Evolutionary conservation across 2,113 vertebrate species (phyloP).

Genomic region (Ciconia boyciana): DNA sequence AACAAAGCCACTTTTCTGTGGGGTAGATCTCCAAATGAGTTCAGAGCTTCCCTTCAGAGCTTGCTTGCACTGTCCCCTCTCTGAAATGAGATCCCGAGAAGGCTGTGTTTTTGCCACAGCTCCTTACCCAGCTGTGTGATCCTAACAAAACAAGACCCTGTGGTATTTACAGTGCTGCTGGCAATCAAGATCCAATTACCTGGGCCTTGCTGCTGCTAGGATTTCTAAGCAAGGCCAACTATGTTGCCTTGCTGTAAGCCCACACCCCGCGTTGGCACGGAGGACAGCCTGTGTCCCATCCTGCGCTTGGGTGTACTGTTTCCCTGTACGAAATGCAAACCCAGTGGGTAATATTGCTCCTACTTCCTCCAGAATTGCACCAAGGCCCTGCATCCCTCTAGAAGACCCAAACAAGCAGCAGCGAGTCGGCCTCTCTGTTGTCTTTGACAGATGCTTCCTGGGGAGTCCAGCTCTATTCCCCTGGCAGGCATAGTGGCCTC

Average conservation of each 20-base stretch:
- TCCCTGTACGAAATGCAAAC: not conserved
- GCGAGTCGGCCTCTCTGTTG: not conserved
- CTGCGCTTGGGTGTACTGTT: not conserved
- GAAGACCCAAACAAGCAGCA: not conserved
- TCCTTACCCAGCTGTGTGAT: not conserved
- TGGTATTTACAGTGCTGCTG: not conserved
- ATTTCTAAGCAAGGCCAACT: not conserved
- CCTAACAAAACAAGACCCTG: not conserved
- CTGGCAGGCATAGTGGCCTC: not conserved
- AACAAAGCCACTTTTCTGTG: not conserved
- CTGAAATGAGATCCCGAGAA: not conserved
- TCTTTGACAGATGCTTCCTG: not conserved
- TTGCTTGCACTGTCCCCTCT: not conserved
- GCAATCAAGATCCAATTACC: not conserved
- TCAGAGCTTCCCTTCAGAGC: not conserved
- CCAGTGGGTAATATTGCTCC: not conserved
- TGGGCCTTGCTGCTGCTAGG: not conserved
- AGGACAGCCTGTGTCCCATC: not conserved
- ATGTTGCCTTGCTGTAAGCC: not conserved
- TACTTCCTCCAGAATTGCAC: not conserved
- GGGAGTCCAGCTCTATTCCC: not conserved
- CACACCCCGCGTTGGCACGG: fast-evolving
- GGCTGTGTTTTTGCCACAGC: not conserved
- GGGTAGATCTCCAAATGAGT: not conserved
- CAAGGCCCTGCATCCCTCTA: not conserved